Evolutionary conservation across 2,113 vertebrate species (phyloP).

Genomic region (Melanerpes formicivorus): DNA sequence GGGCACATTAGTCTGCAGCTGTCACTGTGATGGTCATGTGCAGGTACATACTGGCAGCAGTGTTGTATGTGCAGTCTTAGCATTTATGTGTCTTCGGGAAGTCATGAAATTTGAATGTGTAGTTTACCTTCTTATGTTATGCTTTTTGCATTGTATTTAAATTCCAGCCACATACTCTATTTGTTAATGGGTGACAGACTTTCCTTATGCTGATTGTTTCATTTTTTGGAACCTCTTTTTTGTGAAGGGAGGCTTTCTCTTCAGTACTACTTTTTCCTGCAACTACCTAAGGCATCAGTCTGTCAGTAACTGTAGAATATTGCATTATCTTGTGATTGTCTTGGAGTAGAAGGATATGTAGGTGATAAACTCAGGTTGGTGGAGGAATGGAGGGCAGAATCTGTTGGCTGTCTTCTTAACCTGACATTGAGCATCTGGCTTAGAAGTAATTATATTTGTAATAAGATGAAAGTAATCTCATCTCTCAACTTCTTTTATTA

Average conservation of each 20-base stretch:
- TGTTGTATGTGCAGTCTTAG: background rate
- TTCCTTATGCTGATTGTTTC: background rate
- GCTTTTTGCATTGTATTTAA: background rate
- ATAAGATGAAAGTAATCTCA: background rate
- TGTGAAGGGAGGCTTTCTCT: background rate
- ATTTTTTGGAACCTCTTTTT: background rate
- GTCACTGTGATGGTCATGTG: background rate
- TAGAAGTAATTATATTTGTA: background rate
- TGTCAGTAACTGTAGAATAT: background rate
- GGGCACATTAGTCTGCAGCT: background rate
- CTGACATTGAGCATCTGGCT: background rate
- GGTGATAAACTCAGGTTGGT: background rate
- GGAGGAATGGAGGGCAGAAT: background rate
- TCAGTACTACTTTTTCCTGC: background rate
- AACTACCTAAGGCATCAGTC: background rate
- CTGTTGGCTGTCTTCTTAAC: background rate
- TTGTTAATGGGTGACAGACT: background rate
- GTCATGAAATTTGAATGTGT: background rate
- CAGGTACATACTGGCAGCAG: background rate
- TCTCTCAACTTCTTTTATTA: background rate
- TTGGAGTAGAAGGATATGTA: background rate
- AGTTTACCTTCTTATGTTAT: background rate
- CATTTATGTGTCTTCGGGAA: background rate
- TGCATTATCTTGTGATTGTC: background rate
- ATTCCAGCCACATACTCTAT: background rate